These are phyloP conservation scores for Penelope pileata DNA, from an alignment of 2,113 vertebrate species.

Conservation along the genomic window DNA sequence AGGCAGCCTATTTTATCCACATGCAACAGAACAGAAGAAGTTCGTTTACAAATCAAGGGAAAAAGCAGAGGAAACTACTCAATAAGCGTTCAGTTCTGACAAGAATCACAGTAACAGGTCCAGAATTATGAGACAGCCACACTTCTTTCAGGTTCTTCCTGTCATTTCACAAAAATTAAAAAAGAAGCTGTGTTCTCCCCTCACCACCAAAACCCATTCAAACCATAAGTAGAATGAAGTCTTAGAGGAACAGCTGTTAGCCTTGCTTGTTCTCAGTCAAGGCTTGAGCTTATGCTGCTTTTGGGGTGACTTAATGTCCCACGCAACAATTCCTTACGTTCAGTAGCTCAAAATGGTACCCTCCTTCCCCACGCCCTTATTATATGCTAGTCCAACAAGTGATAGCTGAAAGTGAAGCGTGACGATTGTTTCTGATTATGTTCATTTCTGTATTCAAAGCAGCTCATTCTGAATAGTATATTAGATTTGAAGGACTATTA, in stretches of 20 bases:
- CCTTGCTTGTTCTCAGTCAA: neutral
- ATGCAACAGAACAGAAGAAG: too few relatives aligned
- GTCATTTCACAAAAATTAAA: neutral
- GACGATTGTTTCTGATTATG: neutral
- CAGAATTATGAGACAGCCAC: neutral
- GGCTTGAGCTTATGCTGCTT: neutral
- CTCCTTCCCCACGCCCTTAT: neutral
- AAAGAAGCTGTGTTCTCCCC: neutral
- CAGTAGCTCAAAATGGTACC: neutral
- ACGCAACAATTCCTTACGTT: neutral
- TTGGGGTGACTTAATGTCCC: neutral
- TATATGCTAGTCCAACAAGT: neutral
- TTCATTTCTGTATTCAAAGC: neutral
- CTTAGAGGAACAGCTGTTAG: neutral
- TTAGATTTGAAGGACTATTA: neutral
- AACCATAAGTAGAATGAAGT: neutral
- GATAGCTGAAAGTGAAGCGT: neutral
- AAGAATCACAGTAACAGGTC: too few relatives aligned
- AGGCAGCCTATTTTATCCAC: neutral
- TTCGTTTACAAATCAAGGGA: neutral
- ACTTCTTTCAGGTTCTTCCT: neutral
- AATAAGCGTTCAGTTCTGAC: neutral
- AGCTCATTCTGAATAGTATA: neutral
- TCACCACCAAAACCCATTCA: neutral
- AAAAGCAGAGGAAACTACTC: too few relatives aligned